Evolutionary conservation across 2,888 invertebrate species (phyloP), one percentile per base, ranked within the genome.

Genomic region (Conus canariensis): DNA sequence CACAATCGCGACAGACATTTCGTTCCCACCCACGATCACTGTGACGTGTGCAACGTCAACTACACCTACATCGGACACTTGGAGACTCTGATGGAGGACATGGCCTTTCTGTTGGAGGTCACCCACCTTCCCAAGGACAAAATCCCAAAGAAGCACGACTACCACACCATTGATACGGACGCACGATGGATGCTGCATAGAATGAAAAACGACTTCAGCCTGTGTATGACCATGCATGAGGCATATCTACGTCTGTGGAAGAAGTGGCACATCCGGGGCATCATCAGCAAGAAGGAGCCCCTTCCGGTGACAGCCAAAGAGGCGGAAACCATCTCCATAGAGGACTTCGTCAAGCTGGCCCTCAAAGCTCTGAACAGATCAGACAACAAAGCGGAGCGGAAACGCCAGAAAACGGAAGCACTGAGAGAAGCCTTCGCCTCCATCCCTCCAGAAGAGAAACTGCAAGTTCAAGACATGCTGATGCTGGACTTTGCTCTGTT

Each of bases 61-160:
- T 94, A 94, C 88, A 93, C 93, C 25, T 94, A 93, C 60, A 92
- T 94, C 10, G 94, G 94, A 6, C 94, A 94, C 85, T 90, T 94
- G 59, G 94, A 94, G 90, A 94, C 94, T 0, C 92, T 94, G 67
- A 90, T 90, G 90, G 93, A 94, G 19, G 94, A 94, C 70, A 60
- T 91, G 60, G 9, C 45, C 12, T 88, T 90, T 30, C 74, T 91
- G 10, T 74, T 67, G 0, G n/a, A 77, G 7, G 77, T 91, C 14
- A 70, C 87, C 22, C 60, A 83, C 30, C 77, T 85, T 22, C 64
- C 70, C 10, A 64, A 58, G 19, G 45, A 60, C 25, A 59, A 80
- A 25, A 64, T 70, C 8, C 25, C 87, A 8, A 45, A 14, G 16
- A 74, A 9, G 45, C 82, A 77, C 14, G 83, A 82, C 77, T 67